Conservation (phyloP, 2,888 invertebrate genomes). For the Meghimatium bilineatum region DNA sequence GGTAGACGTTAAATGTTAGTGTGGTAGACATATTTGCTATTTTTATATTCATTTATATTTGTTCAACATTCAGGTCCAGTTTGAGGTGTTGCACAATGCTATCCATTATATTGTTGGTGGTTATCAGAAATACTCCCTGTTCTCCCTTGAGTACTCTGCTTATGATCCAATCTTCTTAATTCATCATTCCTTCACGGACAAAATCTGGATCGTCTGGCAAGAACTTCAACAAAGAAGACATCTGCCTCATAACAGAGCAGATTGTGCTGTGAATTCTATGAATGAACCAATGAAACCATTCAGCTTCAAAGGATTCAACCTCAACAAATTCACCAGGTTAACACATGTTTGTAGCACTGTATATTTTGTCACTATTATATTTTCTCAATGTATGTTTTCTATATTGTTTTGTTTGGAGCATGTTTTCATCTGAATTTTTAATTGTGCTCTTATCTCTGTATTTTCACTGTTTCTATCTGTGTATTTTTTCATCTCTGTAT, state of each 20-base stretch:
- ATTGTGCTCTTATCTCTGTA: too few species aligned
- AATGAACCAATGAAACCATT: constrained; percentile 50
- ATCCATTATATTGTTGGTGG: constrained; percentile 55
- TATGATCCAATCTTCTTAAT: constrained; percentile 58
- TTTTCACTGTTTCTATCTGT: too few species aligned
- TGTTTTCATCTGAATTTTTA: too few species aligned
- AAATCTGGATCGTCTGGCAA: constrained; percentile 58
- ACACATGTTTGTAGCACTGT: background rate
- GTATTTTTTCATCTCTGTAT: too few species aligned
- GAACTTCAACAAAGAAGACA: constrained; percentile 54
- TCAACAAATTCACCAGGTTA: constrained; percentile 43
- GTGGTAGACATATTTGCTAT: too few species aligned
- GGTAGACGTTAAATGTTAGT: too few species aligned
- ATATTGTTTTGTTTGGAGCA: background rate
- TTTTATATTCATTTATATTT: too few species aligned
- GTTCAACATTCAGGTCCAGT: constrained; percentile 41
- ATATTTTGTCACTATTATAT: background rate
- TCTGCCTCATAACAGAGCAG: constrained; percentile 52
- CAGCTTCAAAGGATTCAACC: constrained; percentile 21
- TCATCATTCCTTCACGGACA: constrained; percentile 54
- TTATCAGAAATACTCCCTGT: constrained; percentile 50
- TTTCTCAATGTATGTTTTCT: background rate
- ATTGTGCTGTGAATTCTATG: constrained; percentile 55
- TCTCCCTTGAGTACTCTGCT: constrained; percentile 55
- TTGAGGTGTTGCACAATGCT: constrained; percentile 54